phyloP scores from a whole-genome alignment of 2,888 invertebrate species.

The Tyria jacobaeae region DNA sequence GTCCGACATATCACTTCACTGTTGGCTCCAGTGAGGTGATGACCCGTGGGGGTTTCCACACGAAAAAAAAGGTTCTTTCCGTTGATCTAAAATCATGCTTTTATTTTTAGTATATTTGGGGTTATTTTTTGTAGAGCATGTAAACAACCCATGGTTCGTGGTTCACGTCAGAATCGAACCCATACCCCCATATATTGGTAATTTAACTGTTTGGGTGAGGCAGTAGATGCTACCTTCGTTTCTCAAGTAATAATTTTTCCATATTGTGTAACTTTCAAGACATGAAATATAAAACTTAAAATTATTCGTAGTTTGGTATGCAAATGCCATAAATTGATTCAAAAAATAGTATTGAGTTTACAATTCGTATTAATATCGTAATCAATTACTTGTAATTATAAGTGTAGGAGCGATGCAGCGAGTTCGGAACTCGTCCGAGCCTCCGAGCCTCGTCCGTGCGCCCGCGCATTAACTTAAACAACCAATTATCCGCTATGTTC shows the following conservation, averaged over 20 bases:
- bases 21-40: too few relatives aligned
- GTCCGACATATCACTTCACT: too few relatives aligned
- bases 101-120: too few relatives aligned
- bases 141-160: too few relatives aligned
- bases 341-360: slow-evolving; percentile 34
- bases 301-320: background rate
- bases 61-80: too few relatives aligned
- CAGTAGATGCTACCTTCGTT: background rate
- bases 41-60: too few relatives aligned
- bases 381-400: slow-evolving; percentile 49
- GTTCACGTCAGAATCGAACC: too few relatives aligned
- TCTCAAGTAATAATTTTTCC: background rate
- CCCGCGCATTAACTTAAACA: slow-evolving; percentile 67
- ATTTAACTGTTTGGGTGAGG: background rate
- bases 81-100: too few relatives aligned
- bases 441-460: slow-evolving; percentile 53
- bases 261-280: background rate
- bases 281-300: background rate
- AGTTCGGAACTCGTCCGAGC: slow-evolving; percentile 19
- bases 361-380: slow-evolving; percentile 51
- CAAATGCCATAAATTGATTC: slow-evolving; percentile 10
- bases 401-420: slow-evolving; percentile 25
- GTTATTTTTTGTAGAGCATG: too few relatives aligned
- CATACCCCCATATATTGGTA: background rate
- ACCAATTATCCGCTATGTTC: slow-evolving; percentile 75